Conservation (phyloP, 1,140 invertebrate genomes). For the Acromyrmex echinatior region DNA sequence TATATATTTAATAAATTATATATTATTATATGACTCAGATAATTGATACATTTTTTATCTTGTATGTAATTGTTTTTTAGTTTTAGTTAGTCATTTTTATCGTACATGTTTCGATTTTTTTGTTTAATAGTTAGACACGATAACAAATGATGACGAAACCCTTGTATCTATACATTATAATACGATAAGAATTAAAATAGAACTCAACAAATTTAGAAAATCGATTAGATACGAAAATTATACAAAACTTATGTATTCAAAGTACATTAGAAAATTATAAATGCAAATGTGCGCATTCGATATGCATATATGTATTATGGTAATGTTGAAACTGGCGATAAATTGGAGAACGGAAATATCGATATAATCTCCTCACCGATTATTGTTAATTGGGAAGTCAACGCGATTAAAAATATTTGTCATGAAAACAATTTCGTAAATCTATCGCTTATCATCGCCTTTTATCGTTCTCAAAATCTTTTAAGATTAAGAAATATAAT, state of each 20-base stretch:
- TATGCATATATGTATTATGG: not conserved
- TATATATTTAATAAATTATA: too few species aligned
- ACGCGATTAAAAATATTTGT: not conserved
- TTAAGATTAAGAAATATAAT: not conserved
- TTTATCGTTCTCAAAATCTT: not conserved
- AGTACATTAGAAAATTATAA: not conserved
- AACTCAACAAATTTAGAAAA: not conserved
- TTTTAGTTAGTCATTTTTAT: not conserved
- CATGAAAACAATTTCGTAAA: not conserved
- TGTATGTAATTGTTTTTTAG: too few species aligned
- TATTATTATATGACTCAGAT: too few species aligned
- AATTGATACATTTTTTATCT: too few species aligned
- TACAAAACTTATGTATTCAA: not conserved
- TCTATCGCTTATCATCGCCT: not conserved
- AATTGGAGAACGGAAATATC: not conserved
- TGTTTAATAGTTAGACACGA: not conserved
- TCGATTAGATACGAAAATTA: not conserved
- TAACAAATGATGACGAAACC: not conserved
- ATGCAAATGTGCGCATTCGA: not conserved
- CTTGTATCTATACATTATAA: not conserved
- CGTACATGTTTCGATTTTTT: not conserved
- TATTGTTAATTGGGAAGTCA: not conserved
- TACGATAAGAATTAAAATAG: not conserved
- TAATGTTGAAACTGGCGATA: not conserved
- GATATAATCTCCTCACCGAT: not conserved